Percentiles rank a stretch among this genome's conserved stretches.
These are phyloP conservation scores for Euphonia xanthogaster DNA, from an alignment of 2,797 vertebrate species.

Conservation along the genomic window DNA sequence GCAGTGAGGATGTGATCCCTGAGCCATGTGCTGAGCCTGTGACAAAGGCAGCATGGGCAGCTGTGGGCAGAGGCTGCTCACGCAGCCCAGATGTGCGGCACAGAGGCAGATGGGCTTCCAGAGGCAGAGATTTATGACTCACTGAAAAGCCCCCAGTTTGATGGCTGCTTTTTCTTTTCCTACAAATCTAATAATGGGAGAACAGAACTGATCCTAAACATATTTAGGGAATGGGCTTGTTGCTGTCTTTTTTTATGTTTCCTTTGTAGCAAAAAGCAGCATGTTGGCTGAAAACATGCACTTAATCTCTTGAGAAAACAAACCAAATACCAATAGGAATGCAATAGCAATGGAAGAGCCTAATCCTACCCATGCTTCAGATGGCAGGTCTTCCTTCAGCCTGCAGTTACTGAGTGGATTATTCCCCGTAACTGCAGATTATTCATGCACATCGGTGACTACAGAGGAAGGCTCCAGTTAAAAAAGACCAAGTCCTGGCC, in stretches of 20 bases:
- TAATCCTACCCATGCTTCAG: background rate
- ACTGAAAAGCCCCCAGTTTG: constrained; percentile 68
- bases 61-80: background rate
- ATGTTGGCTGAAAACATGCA: constrained; percentile 4
- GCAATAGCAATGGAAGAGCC: background rate
- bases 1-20: background rate
- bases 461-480: background rate
- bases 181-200: constrained; percentile 74
- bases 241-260: constrained; percentile 61
- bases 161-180: constrained; percentile 70
- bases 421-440: background rate
- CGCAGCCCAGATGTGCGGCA: background rate
- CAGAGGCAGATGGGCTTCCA: constrained; percentile 12
- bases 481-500: background rate
- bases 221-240: constrained; percentile 71
- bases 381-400: constrained; percentile 1
- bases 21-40: accelerated
- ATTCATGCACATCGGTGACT: background rate
- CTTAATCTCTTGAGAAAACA: constrained; percentile 6
- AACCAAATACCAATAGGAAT: constrained; percentile 18
- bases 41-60: background rate
- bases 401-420: background rate
- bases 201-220: constrained; percentile 68
- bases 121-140: constrained; percentile 58
- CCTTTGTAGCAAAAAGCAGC: constrained; percentile 50